These are phyloP conservation scores for Diplodus puntazzo DNA, from an alignment of 2,797 vertebrate species.

Conservation along the genomic window DNA sequence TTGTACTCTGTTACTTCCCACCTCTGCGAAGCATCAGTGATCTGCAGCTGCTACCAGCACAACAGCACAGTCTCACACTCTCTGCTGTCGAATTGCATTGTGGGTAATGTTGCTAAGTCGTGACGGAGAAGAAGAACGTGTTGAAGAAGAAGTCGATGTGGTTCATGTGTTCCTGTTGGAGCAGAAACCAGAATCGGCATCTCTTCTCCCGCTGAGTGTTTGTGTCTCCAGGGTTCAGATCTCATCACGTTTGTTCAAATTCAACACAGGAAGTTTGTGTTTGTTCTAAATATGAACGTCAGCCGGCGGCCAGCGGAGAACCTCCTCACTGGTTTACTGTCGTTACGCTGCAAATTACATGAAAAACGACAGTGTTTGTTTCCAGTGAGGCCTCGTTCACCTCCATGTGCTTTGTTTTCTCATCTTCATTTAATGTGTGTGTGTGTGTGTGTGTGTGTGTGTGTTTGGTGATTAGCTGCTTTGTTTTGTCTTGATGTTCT, in stretches of 20 bases:
- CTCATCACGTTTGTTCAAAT: constrained; percentile 15
- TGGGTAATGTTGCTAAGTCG: no score
- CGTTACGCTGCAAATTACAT: background rate
- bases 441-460: constrained; percentile 23
- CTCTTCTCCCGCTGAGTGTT: background rate
- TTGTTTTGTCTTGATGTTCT: constrained; percentile 60
- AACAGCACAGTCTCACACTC: no score
- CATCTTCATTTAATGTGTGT: background rate
- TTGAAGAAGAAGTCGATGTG: no score
- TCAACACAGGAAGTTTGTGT: constrained; percentile 1
- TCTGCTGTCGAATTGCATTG: background rate
- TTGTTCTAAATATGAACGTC: constrained; percentile 7
- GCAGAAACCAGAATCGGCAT: background rate
- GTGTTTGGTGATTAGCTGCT: constrained; percentile 57
- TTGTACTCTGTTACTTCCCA: no score
- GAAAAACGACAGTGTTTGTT: background rate
- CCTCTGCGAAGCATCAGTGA: no score
- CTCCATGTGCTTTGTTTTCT: background rate
- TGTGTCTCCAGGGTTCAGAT: constrained; percentile 20
- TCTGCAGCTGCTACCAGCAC: no score
- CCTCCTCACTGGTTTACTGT: constrained; percentile 20
- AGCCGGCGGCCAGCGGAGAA: background rate
- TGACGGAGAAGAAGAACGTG: no score
- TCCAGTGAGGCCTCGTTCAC: constrained; percentile 18
- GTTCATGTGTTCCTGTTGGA: background rate